Evolutionary conservation across 2,888 invertebrate species (phyloP), one percentile per base, ranked within the genome.

Genomic region (Yponomeuta malinellus): DNA sequence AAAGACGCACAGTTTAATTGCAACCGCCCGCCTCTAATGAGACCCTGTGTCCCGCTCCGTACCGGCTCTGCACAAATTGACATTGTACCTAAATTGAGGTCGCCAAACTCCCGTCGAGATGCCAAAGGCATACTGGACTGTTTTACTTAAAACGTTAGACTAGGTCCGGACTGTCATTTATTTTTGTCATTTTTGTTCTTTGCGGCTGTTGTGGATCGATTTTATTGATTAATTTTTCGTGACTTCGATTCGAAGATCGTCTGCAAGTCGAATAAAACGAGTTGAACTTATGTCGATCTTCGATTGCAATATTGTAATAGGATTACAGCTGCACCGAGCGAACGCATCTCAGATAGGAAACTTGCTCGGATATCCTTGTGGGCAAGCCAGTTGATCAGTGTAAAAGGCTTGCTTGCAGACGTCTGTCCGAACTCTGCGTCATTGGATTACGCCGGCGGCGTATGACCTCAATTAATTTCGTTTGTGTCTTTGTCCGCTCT

Each of bases 1-100:
- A 90, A 90, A 91, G 90, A 91, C 89, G 88, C 85, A 81, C 85
- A 83, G 81, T 88, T 89, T 91, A 90, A 91, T 90, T 90, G 90
- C 89, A 84, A 86, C 88, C 88, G 88, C 86, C 82, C 85, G 85
- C 84, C 86, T 83, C 89, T 90, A 90, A 91, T 90, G 90, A 90
- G 90, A 84, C 85, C 80, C 84, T 83, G 86, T 84, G 86, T 84
- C 85, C 83, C 82, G 78, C 81, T 80, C 81, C 80, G 80, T 79
- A 78, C 80, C 81, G 82, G 79, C 83, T 83, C 78, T 81, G 82
- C 83, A 81, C 86, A 89, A 90, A 90, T 89, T 90, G 87, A 89
- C 90, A 89, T 87, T 89, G 89, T 89, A 86, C 85, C 85, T 83
- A 88, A 89, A 90, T 87, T 87, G 85, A 86, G 83, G 87, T 83